Percentiles rank a stretch among this genome's conserved stretches.
Conservation (phyloP, 2,797 vertebrate species). For the Lerista edwardsae region DNA sequence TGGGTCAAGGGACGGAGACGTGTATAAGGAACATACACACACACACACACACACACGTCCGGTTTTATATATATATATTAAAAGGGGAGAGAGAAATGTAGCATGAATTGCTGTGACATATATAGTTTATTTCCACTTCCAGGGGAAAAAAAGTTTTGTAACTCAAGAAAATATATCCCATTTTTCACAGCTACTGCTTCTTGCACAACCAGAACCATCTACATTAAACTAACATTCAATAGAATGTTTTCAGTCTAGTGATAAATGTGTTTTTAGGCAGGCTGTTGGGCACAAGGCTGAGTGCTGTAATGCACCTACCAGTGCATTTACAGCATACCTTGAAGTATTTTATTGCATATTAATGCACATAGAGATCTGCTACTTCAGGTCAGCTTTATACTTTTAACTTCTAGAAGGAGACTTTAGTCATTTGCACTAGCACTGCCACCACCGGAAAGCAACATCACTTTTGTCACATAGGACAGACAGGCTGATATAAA, state of each 20-base stretch:
- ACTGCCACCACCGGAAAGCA: slow-evolving; percentile 3
- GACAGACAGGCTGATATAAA: not conserved
- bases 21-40: too few relatives aligned
- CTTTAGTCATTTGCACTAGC: slow-evolving; percentile 1
- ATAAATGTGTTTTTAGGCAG: slow-evolving; percentile 39
- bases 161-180: slow-evolving; percentile 29
- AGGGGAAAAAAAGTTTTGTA: not conserved
- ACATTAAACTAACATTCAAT: not conserved
- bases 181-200: slow-evolving; percentile 6
- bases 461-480: not conserved
- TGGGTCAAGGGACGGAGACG: too few relatives aligned
- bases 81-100: not conserved
- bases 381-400: slow-evolving; percentile 20
- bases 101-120: slow-evolving; percentile 5
- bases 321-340: slow-evolving; percentile 44
- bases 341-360: slow-evolving; percentile 55
- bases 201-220: slow-evolving; percentile 4
- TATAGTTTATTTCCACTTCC: slow-evolving; percentile 5
- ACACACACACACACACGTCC: too few relatives aligned
- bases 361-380: slow-evolving; percentile 49
- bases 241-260: slow-evolving; percentile 21
- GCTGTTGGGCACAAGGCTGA: slow-evolving; percentile 50
- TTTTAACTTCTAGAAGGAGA: slow-evolving; percentile 23
- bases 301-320: slow-evolving; percentile 33
- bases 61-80: not conserved